A percentile compares a stretch with the other conserved stretches of the same genome.
phyloP scores from a whole-genome alignment of 2,113 vertebrate genomes.

The Urocynchramus pylzowi region DNA sequence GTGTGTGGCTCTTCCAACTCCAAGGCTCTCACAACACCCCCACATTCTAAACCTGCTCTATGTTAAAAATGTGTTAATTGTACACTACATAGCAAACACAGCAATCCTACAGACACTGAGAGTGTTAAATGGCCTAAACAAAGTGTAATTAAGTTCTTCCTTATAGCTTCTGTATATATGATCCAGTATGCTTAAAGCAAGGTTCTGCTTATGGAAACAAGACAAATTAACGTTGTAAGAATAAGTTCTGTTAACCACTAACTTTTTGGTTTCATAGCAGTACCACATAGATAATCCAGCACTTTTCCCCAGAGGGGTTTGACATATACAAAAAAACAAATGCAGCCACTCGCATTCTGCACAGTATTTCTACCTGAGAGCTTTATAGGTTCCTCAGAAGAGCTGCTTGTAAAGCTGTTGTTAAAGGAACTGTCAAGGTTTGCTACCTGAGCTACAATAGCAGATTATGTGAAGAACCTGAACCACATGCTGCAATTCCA shows the following conservation, averaged over 20 bases:
- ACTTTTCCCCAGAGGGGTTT: not conserved
- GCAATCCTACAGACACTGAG: not conserved
- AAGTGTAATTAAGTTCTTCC: not conserved
- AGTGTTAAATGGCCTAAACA: not conserved
- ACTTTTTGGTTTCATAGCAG: not conserved
- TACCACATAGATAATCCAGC: not conserved
- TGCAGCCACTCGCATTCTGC: not conserved
- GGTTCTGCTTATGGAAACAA: not conserved
- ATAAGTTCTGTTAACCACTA: not conserved
- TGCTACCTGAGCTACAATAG: not conserved
- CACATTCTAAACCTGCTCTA: not conserved
- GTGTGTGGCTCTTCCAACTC: not conserved
- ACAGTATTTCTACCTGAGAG: not conserved
- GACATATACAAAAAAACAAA: not conserved
- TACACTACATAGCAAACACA: not conserved
- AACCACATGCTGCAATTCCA: not conserved
- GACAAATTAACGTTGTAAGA: not conserved
- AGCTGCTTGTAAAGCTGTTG: not conserved
- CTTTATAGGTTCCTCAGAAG: not conserved
- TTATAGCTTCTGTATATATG: not conserved
- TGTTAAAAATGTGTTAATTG: not conserved
- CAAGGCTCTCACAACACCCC: not conserved
- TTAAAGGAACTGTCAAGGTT: not conserved
- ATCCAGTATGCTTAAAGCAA: not conserved
- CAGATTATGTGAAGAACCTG: not conserved